Base-by-base conservation (phyloP, 2,113 vertebrate species). In the Setophaga kirtlandii region DNA sequence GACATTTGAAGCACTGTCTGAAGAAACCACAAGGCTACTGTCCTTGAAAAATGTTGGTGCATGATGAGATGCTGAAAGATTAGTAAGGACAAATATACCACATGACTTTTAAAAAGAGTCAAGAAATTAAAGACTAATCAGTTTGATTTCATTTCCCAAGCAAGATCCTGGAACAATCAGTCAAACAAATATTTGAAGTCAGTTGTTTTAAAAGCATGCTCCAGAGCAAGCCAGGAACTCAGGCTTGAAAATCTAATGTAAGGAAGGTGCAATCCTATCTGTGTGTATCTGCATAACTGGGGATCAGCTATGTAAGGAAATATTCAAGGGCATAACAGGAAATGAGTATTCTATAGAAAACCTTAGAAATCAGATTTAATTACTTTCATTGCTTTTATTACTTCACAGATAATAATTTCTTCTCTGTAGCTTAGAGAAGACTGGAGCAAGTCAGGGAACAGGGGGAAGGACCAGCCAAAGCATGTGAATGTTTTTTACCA, bases 231-330 rank as follows among this genome's bases (percentile, higher is more conserved):
- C 24, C 35, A 69, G 31, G n/a, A 91, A 59, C 4, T 50, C 35
- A 74, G 9, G 80, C 31, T 49, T 65, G 60, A 69, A 83, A 77
- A 73, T 74, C 4, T 31, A 17, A 56, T 2, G 11, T 56, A 69
- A 89, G 28, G 30, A 83, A 56, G 9, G 8, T 69, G 11, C 59
- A 83, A 88, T 83, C 12, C 6, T 20, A 10, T 9, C 46, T 80
- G 37, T 0, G 0, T 68, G n/a, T 60, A 37, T 37, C 35, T 37
- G 24, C 19, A 31, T 37, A 86, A 69, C 53, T 1, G 2, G 62
- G 65, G 55, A 69, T 65, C 33, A 74, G 19, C 30, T 65, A 25
- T 28, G n/a, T 52, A 64, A 6, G n/a, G 55, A 80, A 95, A 91
- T 65, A 81, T 64, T 69, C 42, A 86, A 70, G 6, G 24, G 6